These are phyloP conservation scores for Dynastes grantii DNA, from an alignment of 2,888 invertebrate species.

Conservation along the genomic window DNA sequence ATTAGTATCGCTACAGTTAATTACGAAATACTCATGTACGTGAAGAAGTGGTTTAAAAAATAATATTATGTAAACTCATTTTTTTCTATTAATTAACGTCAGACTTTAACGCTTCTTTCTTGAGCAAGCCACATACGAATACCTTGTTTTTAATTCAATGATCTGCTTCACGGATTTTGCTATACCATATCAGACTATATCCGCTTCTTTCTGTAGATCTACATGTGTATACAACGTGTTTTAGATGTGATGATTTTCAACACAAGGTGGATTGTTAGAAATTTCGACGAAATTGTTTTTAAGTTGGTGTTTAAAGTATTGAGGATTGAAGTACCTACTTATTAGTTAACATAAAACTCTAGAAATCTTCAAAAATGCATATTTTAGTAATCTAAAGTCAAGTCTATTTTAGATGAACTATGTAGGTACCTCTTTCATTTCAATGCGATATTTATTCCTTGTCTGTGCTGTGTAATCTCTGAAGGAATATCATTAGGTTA, in stretches of 20 bases:
- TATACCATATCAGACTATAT: slow-evolving; percentile 1
- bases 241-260: neutral
- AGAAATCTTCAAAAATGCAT: no score
- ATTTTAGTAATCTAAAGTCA: no score
- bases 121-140: slow-evolving; percentile 38
- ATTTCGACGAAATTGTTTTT: neutral
- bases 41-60: slow-evolving; percentile 48
- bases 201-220: slow-evolving; percentile 8
- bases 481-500: no score
- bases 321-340: no score
- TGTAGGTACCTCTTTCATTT: no score
- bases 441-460: no score
- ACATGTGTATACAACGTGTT: neutral
- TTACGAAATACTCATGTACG: slow-evolving; percentile 45
- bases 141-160: slow-evolving; percentile 23
- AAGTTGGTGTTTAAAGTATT: neutral
- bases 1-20: slow-evolving; percentile 55
- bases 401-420: no score
- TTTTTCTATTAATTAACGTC: slow-evolving; percentile 47
- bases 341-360: no score
- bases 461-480: no score
- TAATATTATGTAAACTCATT: slow-evolving; percentile 51
- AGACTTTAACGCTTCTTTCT: slow-evolving; percentile 45
- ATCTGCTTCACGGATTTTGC: slow-evolving; percentile 39
- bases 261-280: neutral